Evolutionary conservation across 1,140 invertebrate genomes (phyloP).

Genomic region (Andrena cerasifolii): DNA sequence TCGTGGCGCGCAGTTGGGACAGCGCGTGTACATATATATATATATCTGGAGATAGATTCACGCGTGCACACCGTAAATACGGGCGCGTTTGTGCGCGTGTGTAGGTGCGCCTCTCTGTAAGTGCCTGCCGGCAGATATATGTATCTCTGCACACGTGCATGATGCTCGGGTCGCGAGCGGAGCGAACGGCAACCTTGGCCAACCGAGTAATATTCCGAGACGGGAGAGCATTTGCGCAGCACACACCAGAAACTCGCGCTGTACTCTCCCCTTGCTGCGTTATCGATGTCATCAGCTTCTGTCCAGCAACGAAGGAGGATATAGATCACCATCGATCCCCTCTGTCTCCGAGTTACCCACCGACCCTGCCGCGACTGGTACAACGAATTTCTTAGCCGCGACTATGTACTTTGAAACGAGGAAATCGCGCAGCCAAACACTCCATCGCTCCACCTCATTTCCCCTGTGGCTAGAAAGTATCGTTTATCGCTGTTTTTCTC

Average conservation of each 20-base stretch:
- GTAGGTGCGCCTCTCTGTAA: too few relatives aligned
- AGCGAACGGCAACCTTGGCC: conserved; percentile 60
- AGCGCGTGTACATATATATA: too few relatives aligned
- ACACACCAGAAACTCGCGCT: conserved; percentile 19
- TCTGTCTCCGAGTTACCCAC: too few relatives aligned
- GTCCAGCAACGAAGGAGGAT: background rate
- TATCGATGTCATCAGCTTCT: conserved; percentile 51
- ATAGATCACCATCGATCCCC: conserved; percentile 12
- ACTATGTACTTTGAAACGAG: background rate
- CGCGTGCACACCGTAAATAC: too few relatives aligned
- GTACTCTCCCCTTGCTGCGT: too few relatives aligned
- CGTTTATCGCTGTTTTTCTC: conserved; percentile 33
- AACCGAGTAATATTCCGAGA: conserved; percentile 64
- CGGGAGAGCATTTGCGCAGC: conserved; percentile 63
- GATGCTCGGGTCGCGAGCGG: conserved; percentile 49
- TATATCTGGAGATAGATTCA: too few relatives aligned
- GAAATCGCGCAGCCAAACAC: background rate
- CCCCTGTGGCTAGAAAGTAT: conserved; percentile 22
- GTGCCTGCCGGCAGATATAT: conserved; percentile 1
- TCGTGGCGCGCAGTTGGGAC: too few relatives aligned
- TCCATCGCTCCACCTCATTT: background rate
- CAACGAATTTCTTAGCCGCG: too few relatives aligned
- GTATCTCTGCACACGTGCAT: conserved; percentile 30
- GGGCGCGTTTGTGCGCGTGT: too few relatives aligned
- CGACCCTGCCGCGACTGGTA: too few relatives aligned